phyloP scores from a whole-genome alignment of 2,113 vertebrate genomes.

The Pogona vitticeps region DNA sequence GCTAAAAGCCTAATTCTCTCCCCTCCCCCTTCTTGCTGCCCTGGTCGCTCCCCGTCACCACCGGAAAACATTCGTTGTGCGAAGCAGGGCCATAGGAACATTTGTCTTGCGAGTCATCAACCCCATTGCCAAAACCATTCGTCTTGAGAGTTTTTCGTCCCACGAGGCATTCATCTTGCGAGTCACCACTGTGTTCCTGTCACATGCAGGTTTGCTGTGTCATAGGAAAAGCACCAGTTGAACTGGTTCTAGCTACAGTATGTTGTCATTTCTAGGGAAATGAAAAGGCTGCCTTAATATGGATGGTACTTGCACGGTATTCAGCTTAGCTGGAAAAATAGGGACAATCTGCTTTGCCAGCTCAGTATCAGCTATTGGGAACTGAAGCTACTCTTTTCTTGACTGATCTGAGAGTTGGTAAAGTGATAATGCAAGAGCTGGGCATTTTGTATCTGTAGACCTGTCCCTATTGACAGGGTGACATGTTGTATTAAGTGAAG shows the following conservation, averaged over 20 bases:
- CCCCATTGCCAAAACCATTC: too few species aligned
- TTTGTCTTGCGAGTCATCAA: too few species aligned
- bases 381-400: neutral
- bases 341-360: neutral
- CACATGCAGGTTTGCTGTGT: neutral
- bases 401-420: neutral
- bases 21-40: neutral
- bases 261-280: neutral
- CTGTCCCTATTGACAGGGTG: neutral
- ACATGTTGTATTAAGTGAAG: neutral
- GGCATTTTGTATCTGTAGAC: neutral
- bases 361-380: neutral
- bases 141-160: too few species aligned
- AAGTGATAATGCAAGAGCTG: neutral
- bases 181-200: neutral
- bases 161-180: too few species aligned
- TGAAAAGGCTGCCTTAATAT: neutral
- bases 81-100: too few species aligned
- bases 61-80: too few species aligned
- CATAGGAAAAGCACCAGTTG: neutral
- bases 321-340: neutral
- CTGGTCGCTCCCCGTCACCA: too few species aligned
- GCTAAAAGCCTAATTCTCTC: neutral
- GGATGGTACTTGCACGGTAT: neutral
- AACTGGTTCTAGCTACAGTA: neutral